A percentile compares a stretch with the other conserved stretches of the same genome.
phyloP scores from a whole-genome alignment of 2,888 invertebrate species.

The Linnaemya tessellans region DNA sequence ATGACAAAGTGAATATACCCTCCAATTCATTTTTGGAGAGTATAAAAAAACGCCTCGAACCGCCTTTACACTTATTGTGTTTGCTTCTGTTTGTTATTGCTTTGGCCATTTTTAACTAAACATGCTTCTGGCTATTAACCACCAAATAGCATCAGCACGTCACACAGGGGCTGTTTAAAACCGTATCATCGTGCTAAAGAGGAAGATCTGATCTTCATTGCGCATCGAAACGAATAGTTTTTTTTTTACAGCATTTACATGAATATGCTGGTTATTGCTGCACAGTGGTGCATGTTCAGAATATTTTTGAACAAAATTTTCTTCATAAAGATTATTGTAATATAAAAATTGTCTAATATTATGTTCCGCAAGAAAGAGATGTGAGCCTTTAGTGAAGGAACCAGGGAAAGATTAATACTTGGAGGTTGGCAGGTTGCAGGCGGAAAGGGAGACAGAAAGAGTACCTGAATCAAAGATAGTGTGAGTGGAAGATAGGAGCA shows the following conservation, averaged over 20 bases:
- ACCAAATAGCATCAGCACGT: background rate
- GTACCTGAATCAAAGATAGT: too few species aligned
- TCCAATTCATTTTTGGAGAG: too few species aligned
- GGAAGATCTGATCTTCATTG: conserved; percentile 39
- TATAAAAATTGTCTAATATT: background rate
- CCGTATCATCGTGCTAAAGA: background rate
- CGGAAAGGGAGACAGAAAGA: too few species aligned
- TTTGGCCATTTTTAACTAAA: conserved; percentile 5
- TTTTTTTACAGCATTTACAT: conserved; percentile 34
- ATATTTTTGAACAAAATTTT: too few species aligned
- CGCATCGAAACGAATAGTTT: background rate
- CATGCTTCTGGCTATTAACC: conserved; percentile 62
- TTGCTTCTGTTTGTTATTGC: conserved; percentile 4
- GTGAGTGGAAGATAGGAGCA: too few species aligned
- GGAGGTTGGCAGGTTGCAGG: too few species aligned
- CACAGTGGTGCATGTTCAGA: conserved; percentile 23
- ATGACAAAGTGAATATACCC: too few species aligned
- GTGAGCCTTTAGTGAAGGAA: too few species aligned
- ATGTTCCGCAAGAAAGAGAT: too few species aligned
- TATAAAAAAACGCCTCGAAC: conserved; percentile 28
- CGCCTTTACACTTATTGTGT: conserved; percentile 25
- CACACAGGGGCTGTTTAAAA: conserved; percentile 9
- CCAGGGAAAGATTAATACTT: too few species aligned
- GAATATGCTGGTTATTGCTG: background rate
- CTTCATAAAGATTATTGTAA: too few species aligned